Evolutionary conservation across 1,140 invertebrate species (phyloP).

Genomic region (Conus betulinus): DNA sequence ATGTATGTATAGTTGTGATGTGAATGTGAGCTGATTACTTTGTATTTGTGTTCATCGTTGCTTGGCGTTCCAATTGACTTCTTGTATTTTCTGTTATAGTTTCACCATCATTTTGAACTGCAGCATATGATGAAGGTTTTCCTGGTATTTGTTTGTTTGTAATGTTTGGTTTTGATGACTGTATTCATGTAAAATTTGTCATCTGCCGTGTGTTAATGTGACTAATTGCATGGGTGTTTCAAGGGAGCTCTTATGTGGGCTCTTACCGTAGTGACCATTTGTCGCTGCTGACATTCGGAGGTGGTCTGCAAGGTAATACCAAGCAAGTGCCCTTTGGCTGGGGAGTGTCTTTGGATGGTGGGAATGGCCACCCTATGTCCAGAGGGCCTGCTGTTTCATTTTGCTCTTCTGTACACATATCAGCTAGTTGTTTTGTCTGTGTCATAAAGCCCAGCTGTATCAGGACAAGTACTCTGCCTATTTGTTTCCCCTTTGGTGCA

Average conservation of each 20-base stretch:
- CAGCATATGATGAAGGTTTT: too few species aligned
- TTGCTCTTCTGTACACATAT: conserved; percentile 19
- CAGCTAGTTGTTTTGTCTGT: conserved; percentile 20
- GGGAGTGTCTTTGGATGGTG: background rate
- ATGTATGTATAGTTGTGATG: too few species aligned
- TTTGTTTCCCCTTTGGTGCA: background rate
- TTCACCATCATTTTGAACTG: too few species aligned
- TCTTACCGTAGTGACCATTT: conserved; percentile 41
- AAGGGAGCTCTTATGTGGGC: conserved; percentile 41
- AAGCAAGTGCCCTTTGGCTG: conserved; percentile 19
- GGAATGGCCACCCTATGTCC: background rate
- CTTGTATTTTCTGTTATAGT: too few species aligned
- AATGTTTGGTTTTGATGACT: too few species aligned
- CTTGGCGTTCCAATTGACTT: too few species aligned
- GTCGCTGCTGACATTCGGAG: conserved; percentile 27
- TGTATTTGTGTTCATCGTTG: too few species aligned
- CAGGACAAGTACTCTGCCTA: background rate
- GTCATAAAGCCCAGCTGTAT: background rate
- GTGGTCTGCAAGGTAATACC: conserved; percentile 36
- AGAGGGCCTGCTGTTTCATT: conserved; percentile 1
- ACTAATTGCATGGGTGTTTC: conserved; percentile 28
- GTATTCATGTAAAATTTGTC: too few species aligned
- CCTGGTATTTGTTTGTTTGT: too few species aligned
- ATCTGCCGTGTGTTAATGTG: background rate
- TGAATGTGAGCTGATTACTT: too few species aligned